A percentile compares a stretch with the other conserved stretches of the same genome.
phyloP scores from a whole-genome alignment of 1,140 invertebrate genomes.

The Spodoptera litura region DNA sequence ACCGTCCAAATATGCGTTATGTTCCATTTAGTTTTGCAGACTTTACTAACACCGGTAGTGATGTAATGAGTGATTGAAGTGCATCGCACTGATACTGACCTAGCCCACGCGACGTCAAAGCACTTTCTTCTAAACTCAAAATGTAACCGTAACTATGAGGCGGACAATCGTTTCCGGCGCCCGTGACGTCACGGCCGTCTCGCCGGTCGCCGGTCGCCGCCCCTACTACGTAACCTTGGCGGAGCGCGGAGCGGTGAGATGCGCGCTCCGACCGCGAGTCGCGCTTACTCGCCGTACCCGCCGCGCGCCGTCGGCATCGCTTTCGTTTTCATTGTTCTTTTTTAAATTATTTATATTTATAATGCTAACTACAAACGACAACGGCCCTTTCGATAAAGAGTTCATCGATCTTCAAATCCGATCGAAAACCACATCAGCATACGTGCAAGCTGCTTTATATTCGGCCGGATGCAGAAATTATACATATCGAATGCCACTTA shows the following conservation, averaged over 20 bases:
- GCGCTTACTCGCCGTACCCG: constrained; percentile 47
- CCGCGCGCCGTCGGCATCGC: constrained; percentile 56
- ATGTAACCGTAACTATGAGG: constrained; percentile 84
- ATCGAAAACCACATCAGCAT: constrained; percentile 47
- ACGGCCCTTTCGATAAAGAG: constrained; percentile 40
- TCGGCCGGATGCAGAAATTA: constrained; percentile 79
- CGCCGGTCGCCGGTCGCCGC: constrained; percentile 79
- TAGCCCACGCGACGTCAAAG: constrained; percentile 72
- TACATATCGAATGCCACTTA: constrained; percentile 80
- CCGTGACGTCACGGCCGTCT: constrained; percentile 82
- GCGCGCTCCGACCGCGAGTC: constrained; percentile 38
- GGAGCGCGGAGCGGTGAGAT: constrained; percentile 57
- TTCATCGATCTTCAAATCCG: constrained; percentile 58
- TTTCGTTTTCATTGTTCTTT: constrained; percentile 78
- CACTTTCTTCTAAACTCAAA: constrained; percentile 85
- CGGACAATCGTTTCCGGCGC: constrained; percentile 83
- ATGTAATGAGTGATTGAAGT: constrained; percentile 42
- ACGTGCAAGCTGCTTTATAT: constrained; percentile 64
- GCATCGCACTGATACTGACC: constrained; percentile 71
- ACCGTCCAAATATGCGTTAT: too few species aligned
- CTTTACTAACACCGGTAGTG: not conserved
- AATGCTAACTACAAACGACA: constrained; percentile 56
- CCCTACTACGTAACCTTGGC: constrained; percentile 82
- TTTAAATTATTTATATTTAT: constrained; percentile 52
- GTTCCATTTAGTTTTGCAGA: too few species aligned